Evolutionary conservation across 2,113 vertebrate genomes (phyloP).

Genomic region (Eclectus roratus): DNA sequence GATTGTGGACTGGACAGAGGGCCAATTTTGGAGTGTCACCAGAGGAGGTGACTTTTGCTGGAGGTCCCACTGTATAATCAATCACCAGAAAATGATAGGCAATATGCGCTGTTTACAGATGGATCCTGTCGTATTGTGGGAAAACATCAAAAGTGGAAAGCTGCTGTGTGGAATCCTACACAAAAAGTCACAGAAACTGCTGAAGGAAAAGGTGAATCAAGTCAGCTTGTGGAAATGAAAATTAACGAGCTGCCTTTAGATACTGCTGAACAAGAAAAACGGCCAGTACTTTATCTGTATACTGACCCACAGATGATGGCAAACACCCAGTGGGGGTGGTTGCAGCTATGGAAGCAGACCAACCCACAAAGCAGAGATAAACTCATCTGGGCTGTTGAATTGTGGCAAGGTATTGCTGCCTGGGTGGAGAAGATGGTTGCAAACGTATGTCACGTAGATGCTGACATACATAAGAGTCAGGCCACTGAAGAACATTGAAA

Average conservation of each 20-base stretch:
- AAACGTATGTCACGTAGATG: fast-evolving
- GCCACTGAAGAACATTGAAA: neutral
- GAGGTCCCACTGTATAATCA: neutral
- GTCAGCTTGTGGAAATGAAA: neutral
- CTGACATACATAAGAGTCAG: neutral
- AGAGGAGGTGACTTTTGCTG: neutral
- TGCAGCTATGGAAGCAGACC: neutral
- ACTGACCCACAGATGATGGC: neutral
- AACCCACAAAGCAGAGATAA: neutral
- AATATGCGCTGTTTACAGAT: neutral
- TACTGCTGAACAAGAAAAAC: neutral
- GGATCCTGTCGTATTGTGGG: neutral
- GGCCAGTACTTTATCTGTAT: neutral
- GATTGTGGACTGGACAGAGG: neutral
- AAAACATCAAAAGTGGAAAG: neutral
- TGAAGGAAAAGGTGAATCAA: neutral
- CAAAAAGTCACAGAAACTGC: neutral
- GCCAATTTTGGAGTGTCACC: neutral
- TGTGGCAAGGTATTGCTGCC: neutral
- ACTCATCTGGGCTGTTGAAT: neutral
- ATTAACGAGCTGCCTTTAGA: neutral
- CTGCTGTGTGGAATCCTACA: neutral
- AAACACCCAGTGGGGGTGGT: neutral
- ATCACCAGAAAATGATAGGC: neutral
- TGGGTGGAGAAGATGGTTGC: neutral